Conservation (phyloP, 2,113 vertebrate species). For the Sciurus niger region DNA sequence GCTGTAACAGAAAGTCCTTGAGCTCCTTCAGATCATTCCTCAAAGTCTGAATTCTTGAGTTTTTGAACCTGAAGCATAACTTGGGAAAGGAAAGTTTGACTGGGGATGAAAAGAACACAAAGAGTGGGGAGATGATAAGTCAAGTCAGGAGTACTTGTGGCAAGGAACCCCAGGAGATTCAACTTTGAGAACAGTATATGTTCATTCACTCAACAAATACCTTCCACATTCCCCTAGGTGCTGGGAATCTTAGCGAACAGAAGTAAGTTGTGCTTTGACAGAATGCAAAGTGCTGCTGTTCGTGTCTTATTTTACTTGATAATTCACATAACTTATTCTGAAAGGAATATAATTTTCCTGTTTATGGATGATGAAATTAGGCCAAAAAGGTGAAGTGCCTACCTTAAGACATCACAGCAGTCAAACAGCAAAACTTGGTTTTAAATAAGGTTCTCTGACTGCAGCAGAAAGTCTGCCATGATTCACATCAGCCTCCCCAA, state of each 20-base stretch:
- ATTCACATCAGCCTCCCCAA: neutral
- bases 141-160: neutral
- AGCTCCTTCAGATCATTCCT: neutral
- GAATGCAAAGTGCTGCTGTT: neutral
- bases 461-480: neutral
- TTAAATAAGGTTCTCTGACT: conserved; percentile 51
- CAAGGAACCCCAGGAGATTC: neutral
- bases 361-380: conserved; percentile 69
- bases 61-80: neutral
- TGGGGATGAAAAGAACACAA: neutral
- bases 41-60: neutral
- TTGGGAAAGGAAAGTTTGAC: neutral
- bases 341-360: conserved; percentile 54
- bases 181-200: neutral
- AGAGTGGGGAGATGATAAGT: fast-evolving
- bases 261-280: conserved; percentile 41
- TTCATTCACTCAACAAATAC: neutral
- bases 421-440: conserved; percentile 26
- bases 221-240: neutral
- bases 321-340: conserved; percentile 41
- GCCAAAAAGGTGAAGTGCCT: conserved; percentile 54
- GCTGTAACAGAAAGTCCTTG: neutral
- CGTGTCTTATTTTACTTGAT: conserved; percentile 5
- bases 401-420: conserved; percentile 36
- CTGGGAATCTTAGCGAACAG: neutral